Evolutionary conservation across 2,888 invertebrate species (phyloP), one percentile per base, ranked within the genome.

Genomic region (Trachelus tabidus): DNA sequence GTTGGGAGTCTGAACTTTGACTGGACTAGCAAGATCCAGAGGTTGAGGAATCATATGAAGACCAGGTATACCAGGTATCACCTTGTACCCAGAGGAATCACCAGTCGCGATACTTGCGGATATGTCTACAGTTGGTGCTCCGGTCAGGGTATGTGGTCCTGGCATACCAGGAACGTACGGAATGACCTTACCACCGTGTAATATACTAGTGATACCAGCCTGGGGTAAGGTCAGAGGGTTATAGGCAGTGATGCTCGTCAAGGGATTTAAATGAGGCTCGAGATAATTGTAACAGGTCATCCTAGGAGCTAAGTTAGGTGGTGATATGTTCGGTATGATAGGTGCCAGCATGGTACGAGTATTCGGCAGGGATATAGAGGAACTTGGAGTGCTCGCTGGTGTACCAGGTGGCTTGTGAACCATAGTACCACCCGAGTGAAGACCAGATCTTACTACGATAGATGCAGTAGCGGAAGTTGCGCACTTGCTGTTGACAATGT

Each of bases 81-180:
- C 87, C 75, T 89, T 90, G 84, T 88, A 89, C 12, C 81, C 76
- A 9, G 81, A 75, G n/a, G 85, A 76, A 23, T 86, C 85, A 15
- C 84, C 84, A 30, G 83, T 79, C 35, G 85, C 79, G 69, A 88
- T 78, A 76, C 82, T 86, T 40, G 87, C 80, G n/a, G 90, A 89
- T 87, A 90, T 88, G 86, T 89, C 89, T 82, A 87, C 85, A 31
- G 85, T 76, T 30, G 87, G 93, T 34, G 92, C 92, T 23, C 86
- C 84, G 12, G 89, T 82, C 35, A 95, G 90, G 56, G 94, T 94
- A 84, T 95, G 95, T 4, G 97, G 97, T 12, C 97, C 97, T 0
- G 97, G 97, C 91, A 97, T 97, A 23, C 97, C 97, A 11, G 97
- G 97, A 15, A 97, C 97, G 90, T 96, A 95, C 0, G 97, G 96